Evolutionary conservation across 2,888 invertebrate species (phyloP), one percentile per base, ranked within the genome.

Genomic region (Rhabditoides inermis): DNA sequence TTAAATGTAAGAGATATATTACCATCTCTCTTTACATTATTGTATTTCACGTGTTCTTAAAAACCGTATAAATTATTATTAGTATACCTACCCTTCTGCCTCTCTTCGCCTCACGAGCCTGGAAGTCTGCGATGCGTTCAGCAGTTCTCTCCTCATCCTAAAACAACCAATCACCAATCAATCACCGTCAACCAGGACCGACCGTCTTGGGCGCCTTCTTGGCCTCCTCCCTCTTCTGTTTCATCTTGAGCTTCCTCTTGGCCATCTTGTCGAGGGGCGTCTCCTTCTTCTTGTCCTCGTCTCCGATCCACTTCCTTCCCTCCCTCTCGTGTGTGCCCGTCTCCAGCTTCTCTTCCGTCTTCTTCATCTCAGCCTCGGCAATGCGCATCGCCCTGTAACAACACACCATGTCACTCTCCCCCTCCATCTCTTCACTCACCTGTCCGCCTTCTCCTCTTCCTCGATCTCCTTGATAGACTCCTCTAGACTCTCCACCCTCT

Each of bases 401-500:
- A n/a, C n/a, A n/a, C n/a, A n/a, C 44, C n/a, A 18, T 20, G 7
- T 32, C 32, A 7, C 7, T 20, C 6, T n/a, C n/a, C 5, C 5
- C 18, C n/a, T n/a, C n/a, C n/a, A n/a, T n/a, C n/a, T n/a, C n/a
- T n/a, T n/a, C n/a, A 32, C 87, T 73, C 86, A 84, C 49, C 86
- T 84, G 69, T 91, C 90, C 3, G 85, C 85, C 70, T 85, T 84
- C 77, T 91, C 90, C 69, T 90, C 88, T 56, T 86, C 84, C 7
- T 90, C 79, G 56, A 95, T 86, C 55, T 84, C 82, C 58, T 85
- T 84, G 44, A 94, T 86, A 74, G 90, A 87, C 0, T 84, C 82
- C 74, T 90, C 89, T 2, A 91, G 77, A 0, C 82, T 79, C 6
- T 82, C 81, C 35, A 94, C 80, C 72, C 85, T 84, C 51, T 83